phyloP scores from a whole-genome alignment of 2,888 invertebrate genomes.

The Dendrolimus pini region DNA sequence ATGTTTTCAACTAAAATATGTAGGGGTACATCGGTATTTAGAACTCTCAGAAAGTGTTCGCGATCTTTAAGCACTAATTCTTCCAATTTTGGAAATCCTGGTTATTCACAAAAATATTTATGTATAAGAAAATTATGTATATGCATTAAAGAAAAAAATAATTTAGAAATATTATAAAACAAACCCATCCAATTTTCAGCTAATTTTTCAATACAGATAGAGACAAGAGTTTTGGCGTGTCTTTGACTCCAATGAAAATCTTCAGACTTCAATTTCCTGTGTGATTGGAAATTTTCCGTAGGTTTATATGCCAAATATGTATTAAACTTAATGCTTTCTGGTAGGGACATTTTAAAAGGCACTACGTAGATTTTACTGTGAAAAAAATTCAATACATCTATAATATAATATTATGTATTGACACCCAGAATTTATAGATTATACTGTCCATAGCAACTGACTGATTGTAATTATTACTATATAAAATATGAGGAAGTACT shows the following conservation, averaged over 20 bases:
- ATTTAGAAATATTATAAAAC: conserved; percentile 7
- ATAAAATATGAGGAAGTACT: too few relatives aligned
- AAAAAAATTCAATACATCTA: too few relatives aligned
- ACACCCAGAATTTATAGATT: neutral
- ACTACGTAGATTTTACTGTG: neutral
- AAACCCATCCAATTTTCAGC: conserved; percentile 63
- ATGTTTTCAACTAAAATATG: conserved; percentile 64
- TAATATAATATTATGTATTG: too few relatives aligned
- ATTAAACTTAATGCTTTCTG: conserved; percentile 52
- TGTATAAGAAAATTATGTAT: neutral
- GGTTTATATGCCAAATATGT: conserved; percentile 61
- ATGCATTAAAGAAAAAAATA: neutral
- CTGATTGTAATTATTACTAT: too few relatives aligned
- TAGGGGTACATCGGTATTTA: conserved; percentile 53
- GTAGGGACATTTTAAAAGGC: conserved; percentile 36
- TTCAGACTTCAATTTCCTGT: conserved; percentile 65
- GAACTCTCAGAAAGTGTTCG: conserved; percentile 55
- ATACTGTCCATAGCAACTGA: neutral
- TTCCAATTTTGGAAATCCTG: conserved; percentile 51
- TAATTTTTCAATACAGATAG: conserved; percentile 65
- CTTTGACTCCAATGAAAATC: conserved; percentile 69
- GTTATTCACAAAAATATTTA: conserved; percentile 9
- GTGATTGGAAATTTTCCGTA: conserved; percentile 42
- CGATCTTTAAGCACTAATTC: conserved; percentile 57
- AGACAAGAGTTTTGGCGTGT: conserved; percentile 59